Evolutionary conservation across 2,888 invertebrate species (phyloP).

Genomic region (Drosophila niveifrons): DNA sequence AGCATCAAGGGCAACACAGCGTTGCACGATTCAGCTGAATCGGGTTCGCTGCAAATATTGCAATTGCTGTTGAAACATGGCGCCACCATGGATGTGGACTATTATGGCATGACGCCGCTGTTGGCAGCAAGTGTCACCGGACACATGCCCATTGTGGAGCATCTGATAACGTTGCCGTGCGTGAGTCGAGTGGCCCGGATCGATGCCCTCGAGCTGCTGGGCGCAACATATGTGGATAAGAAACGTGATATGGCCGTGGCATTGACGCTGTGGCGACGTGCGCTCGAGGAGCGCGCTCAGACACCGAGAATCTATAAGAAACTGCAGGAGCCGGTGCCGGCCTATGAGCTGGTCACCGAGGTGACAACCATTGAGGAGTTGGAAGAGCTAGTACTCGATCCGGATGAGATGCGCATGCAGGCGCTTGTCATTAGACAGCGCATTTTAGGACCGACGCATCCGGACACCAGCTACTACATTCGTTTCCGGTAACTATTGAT

Average conservation of each 20-base stretch:
- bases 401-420: slow-evolving; percentile 98
- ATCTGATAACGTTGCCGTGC: slow-evolving; percentile 91
- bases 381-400: slow-evolving; percentile 95
- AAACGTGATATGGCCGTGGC: slow-evolving; percentile 97
- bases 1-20: slow-evolving; percentile 96
- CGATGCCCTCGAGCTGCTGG: slow-evolving; percentile 95
- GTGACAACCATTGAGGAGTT: slow-evolving; percentile 92
- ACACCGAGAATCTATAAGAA: slow-evolving; percentile 91
- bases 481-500: slow-evolving; percentile 87
- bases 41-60: slow-evolving; percentile 96
- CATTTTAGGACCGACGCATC: slow-evolving; percentile 96
- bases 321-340: slow-evolving; percentile 90
- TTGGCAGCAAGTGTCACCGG: slow-evolving; percentile 97
- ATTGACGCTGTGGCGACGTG: slow-evolving; percentile 94
- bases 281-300: slow-evolving; percentile 93
- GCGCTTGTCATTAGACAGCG: slow-evolving; percentile 96
- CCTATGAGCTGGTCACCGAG: slow-evolving; percentile 95
- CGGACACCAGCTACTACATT: slow-evolving; percentile 98
- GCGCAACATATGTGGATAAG: slow-evolving; percentile 98
- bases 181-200: slow-evolving; percentile 93
- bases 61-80: slow-evolving; percentile 94
- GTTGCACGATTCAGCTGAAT: slow-evolving; percentile 98
- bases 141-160: slow-evolving; percentile 96
- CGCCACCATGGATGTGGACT: slow-evolving; percentile 97
- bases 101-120: slow-evolving; percentile 98